Conservation (phyloP, 1,140 invertebrate genomes). For the Drosophila biarmipes region DNA sequence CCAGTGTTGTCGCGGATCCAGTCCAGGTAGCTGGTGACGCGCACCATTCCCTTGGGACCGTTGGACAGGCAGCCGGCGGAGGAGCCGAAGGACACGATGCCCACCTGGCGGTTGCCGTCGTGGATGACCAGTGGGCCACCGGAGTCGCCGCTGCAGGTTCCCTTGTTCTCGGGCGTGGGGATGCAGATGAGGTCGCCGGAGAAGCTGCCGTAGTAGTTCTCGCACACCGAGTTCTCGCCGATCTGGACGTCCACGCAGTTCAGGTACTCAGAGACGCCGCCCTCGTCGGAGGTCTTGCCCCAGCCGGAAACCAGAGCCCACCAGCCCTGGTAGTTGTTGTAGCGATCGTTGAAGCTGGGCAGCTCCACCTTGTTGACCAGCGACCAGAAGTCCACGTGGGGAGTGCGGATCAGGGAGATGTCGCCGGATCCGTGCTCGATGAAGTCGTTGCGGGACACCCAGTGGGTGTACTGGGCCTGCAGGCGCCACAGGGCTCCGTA, state of each 20-base stretch:
- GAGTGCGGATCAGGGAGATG: conserved; percentile 51
- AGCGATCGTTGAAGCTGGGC: conserved; percentile 35
- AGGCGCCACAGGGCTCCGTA: conserved; percentile 36
- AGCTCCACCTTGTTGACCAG: conserved; percentile 53
- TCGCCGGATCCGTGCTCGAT: conserved; percentile 30
- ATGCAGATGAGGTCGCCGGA: conserved; percentile 57
- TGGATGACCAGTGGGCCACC: conserved; percentile 85
- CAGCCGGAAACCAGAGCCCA: conserved; percentile 52
- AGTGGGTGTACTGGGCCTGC: conserved; percentile 34
- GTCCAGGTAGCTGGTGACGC: conserved; percentile 85
- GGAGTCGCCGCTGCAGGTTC: conserved; percentile 85
- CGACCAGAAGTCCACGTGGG: conserved; percentile 35
- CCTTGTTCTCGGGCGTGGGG: conserved; percentile 42
- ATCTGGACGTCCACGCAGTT: conserved; percentile 47
- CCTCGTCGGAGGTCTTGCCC: conserved; percentile 44
- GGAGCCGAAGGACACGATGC: conserved; percentile 83
- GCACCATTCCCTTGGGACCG: conserved; percentile 85
- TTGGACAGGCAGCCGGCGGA: conserved; percentile 61
- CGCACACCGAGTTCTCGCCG: conserved; percentile 35
- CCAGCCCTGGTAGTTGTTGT: conserved; percentile 41
- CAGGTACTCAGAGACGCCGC: conserved; percentile 21
- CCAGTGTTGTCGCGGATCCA: conserved; percentile 84
- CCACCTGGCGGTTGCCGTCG: conserved; percentile 83
- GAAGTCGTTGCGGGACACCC: conserved; percentile 10
- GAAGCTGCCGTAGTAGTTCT: conserved; percentile 24